phyloP scores from a whole-genome alignment of 2,888 invertebrate genomes.

The Falcaria lacertinaria region DNA sequence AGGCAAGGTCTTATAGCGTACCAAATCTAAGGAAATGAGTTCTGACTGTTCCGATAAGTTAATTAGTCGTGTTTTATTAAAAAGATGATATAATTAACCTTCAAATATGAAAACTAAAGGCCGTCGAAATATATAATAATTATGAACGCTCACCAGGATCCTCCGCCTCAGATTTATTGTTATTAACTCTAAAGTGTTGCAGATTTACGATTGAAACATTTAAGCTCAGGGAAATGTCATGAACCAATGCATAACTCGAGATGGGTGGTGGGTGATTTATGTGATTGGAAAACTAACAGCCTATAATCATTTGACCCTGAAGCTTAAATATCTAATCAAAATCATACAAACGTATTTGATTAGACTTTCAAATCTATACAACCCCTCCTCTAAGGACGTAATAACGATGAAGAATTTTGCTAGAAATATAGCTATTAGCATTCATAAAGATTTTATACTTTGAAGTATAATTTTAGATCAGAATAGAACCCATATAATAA shows the following conservation, averaged over 20 bases:
- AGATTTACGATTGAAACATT: background rate
- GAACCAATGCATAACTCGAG: background rate
- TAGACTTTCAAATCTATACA: no score
- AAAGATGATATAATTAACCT: background rate
- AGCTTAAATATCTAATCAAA: background rate
- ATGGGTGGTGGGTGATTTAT: background rate
- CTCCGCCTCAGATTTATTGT: no score
- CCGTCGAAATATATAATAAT: background rate
- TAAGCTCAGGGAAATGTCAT: background rate
- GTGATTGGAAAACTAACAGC: background rate
- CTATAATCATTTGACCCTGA: background rate
- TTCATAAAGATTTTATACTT: no score
- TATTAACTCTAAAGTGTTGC: no score
- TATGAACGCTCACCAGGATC: background rate
- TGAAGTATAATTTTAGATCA: no score
- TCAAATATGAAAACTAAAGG: background rate
- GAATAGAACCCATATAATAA: no score
- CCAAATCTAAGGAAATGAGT: slow-evolving; percentile 1
- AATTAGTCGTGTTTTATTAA: background rate
- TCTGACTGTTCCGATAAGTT: background rate
- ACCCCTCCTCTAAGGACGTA: no score
- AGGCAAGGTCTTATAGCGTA: background rate
- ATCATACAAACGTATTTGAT: background rate
- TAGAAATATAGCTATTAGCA: no score
- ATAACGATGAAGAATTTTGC: no score